A percentile compares a stretch with the other conserved stretches of the same genome.
These are phyloP conservation scores for Centropus unirufus DNA, from an alignment of 2,113 vertebrate species.

Conservation along the genomic window DNA sequence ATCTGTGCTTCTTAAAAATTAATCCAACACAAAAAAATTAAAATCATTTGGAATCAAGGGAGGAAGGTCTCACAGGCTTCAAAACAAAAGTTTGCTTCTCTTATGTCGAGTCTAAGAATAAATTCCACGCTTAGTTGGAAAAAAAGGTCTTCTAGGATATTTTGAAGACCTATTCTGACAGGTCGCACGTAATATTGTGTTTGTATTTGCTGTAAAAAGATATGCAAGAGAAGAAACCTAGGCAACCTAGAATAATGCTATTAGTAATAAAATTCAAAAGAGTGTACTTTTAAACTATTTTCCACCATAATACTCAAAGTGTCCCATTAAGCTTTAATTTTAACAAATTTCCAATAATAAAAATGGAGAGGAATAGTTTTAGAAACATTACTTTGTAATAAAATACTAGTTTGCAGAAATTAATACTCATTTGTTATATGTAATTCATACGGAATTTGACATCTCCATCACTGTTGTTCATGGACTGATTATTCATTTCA, in stretches of 20 bases:
- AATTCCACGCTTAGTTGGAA: not conserved
- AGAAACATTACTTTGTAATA: not conserved
- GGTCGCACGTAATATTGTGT: not conserved
- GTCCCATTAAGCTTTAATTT: not conserved
- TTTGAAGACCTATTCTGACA: not conserved
- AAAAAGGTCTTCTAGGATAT: not conserved
- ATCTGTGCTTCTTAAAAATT: not conserved
- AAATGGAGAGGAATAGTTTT: not conserved
- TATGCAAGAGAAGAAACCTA: not conserved
- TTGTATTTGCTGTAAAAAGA: not conserved
- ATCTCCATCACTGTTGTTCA: not conserved
- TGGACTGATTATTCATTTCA: not conserved
- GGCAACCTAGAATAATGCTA: not conserved
- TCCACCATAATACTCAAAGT: not conserved
- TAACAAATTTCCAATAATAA: not conserved
- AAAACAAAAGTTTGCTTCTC: not conserved
- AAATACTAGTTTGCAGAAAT: not conserved
- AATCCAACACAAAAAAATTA: not conserved
- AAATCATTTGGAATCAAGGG: not conserved
- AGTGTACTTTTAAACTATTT: not conserved
- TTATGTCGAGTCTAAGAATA: not conserved
- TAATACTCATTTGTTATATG: not conserved
- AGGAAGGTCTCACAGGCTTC: not conserved
- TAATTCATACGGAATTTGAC: not conserved
- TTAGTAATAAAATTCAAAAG: not conserved